Percentiles rank a stretch among this genome's conserved stretches.
Conservation (phyloP, 2,113 vertebrate species). For the Camelus bactrianus region DNA sequence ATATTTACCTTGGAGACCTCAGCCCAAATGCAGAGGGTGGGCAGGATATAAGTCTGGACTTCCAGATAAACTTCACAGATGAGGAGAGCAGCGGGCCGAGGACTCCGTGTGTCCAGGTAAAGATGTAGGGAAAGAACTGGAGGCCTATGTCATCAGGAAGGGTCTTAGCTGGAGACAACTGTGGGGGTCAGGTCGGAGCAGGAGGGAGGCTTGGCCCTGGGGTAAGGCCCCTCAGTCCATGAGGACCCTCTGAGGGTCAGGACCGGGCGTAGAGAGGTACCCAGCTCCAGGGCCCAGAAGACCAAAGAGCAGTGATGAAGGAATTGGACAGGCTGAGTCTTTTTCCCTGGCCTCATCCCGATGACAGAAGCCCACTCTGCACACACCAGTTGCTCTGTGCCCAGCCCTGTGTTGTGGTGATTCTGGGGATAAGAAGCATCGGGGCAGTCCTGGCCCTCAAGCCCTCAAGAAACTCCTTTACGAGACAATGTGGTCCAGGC, state of each 20-base stretch:
- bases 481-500: not conserved
- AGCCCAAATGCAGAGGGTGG: not conserved
- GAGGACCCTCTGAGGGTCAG: not conserved
- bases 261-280: not conserved
- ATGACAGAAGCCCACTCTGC: not conserved
- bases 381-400: not conserved
- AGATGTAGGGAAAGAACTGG: not conserved
- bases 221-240: not conserved
- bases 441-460: too few species aligned
- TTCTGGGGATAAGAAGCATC: not conserved
- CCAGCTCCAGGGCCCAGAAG: not conserved
- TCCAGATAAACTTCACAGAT: not conserved
- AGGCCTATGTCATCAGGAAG: not conserved
- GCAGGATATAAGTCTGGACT: conserved; percentile 66
- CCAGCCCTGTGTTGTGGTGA: not conserved
- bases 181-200: not conserved
- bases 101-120: conserved; percentile 64
- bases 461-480: not conserved
- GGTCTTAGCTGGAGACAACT: not conserved
- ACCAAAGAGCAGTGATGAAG: not conserved
- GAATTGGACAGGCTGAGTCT: not conserved
- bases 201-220: not conserved
- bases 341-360: not conserved
- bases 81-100: not conserved
- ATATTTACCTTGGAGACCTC: conserved; percentile 81